phyloP scores from a whole-genome alignment of 2,888 invertebrate genomes.

The Drosophila greeni region DNA sequence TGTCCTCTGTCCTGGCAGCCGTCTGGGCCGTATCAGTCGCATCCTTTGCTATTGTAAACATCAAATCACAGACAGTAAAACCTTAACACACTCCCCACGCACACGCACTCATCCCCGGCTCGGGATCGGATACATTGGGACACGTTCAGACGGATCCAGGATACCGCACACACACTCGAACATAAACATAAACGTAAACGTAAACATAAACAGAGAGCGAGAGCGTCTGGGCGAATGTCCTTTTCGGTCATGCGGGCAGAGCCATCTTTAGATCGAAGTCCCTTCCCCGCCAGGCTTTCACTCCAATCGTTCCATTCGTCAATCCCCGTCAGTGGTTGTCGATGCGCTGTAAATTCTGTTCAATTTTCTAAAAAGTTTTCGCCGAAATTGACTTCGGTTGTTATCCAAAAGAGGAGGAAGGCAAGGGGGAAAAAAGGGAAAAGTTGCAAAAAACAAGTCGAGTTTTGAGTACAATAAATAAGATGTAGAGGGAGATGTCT shows the following conservation, averaged over 20 bases:
- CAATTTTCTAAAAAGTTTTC: conserved; percentile 69
- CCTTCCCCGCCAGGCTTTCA: conserved; percentile 1
- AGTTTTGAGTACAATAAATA: conserved; percentile 47
- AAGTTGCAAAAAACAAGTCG: conserved; percentile 25
- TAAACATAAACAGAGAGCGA: conserved; percentile 39
- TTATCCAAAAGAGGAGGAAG: conserved; percentile 23
- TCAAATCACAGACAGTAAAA: conserved; percentile 73
- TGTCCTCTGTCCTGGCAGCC: conserved; percentile 39
- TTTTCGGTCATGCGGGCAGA: conserved; percentile 60
- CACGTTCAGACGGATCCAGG: conserved; percentile 27
- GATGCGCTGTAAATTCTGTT: conserved; percentile 60
- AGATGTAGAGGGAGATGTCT: conserved; percentile 19
- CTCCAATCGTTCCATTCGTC: conserved; percentile 33
- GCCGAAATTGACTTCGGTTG: conserved; percentile 52
- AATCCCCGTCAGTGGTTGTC: conserved; percentile 44
- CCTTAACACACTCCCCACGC: conserved; percentile 43
- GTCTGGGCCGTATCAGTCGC: conserved; percentile 54
- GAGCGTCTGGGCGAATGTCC: conserved; percentile 57
- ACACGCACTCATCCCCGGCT: conserved; percentile 14
- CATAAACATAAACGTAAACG: conserved; percentile 68
- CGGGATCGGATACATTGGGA: conserved; percentile 21
- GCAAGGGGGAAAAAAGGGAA: conserved; percentile 6
- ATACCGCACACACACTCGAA: conserved; percentile 36
- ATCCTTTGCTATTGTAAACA: conserved; percentile 70
- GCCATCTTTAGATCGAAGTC: neutral